Percentiles rank a stretch among this genome's conserved stretches.
These are phyloP conservation scores for Hycleus cichorii DNA, from an alignment of 1,140 invertebrate species.

Conservation along the genomic window DNA sequence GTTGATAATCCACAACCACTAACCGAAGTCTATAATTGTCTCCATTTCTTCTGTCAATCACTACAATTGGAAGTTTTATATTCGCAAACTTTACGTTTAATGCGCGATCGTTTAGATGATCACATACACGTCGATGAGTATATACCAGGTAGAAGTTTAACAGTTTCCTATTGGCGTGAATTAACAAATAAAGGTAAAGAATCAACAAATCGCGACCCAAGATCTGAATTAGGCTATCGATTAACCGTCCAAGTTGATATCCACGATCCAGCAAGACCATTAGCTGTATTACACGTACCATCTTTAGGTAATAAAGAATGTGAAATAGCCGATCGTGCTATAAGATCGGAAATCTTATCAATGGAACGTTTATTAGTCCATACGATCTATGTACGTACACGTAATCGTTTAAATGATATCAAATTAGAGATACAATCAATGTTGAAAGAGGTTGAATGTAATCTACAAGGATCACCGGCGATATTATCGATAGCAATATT, in stretches of 20 bases:
- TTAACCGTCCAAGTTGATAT: conserved; percentile 84
- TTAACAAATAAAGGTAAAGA: conserved; percentile 44
- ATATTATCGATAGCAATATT: conserved; percentile 84
- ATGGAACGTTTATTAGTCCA: conserved; percentile 95
- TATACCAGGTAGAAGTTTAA: conserved; percentile 75
- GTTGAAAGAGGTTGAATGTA: conserved; percentile 66
- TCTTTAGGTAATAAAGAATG: conserved; percentile 59
- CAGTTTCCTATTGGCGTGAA: conserved; percentile 87
- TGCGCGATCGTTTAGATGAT: conserved; percentile 79
- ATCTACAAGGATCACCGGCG: conserved; percentile 75
- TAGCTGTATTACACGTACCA: conserved; percentile 83
- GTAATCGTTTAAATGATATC: conserved; percentile 73
- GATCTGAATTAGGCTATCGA: conserved; percentile 78
- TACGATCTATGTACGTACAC: conserved; percentile 89
- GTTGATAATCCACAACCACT: conserved; percentile 75
- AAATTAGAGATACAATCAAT: conserved; percentile 70
- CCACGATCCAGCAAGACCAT: conserved; percentile 68
- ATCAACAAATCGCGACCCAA: conserved; percentile 57
- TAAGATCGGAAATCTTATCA: conserved; percentile 81
- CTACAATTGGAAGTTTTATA: conserved; percentile 92
- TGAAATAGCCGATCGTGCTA: conserved; percentile 72
- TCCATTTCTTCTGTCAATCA: conserved; percentile 93
- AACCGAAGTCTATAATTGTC: conserved; percentile 77
- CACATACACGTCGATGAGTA: conserved; percentile 93
- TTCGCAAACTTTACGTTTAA: conserved; percentile 84